Conservation (phyloP, 2,797 vertebrate species). For the Tarsius wallacei region DNA sequence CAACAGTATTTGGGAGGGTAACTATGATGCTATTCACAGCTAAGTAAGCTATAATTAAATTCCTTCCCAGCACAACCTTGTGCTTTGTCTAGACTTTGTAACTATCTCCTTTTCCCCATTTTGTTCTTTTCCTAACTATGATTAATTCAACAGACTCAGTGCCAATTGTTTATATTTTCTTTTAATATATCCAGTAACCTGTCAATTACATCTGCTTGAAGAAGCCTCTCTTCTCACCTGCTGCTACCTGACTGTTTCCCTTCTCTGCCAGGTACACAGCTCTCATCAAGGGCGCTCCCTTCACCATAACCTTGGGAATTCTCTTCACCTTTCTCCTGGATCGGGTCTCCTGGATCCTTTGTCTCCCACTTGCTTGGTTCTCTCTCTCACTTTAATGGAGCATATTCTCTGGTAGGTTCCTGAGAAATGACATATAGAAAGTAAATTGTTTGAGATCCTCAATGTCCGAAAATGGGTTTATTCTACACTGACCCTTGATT, state of each 20-base stretch:
- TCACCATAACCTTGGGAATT: neutral
- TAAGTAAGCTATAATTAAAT: neutral
- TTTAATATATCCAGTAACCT: neutral
- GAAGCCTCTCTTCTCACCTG: neutral
- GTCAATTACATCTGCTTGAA: neutral
- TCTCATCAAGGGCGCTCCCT: neutral
- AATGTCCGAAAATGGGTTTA: neutral
- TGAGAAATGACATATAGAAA: neutral
- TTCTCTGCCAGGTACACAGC: neutral
- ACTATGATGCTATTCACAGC: neutral
- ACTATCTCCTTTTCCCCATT: neutral
- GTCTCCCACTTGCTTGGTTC: neutral
- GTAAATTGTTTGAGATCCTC: neutral
- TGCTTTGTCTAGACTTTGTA: constrained; percentile 35
- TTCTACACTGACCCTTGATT: neutral
- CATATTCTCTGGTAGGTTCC: neutral
- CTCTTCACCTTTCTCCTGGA: neutral
- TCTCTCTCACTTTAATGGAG: neutral
- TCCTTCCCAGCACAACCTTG: neutral
- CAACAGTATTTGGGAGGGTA: neutral
- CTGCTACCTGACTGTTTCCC: neutral
- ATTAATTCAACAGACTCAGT: constrained; percentile 18
- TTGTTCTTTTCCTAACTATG: constrained; percentile 34
- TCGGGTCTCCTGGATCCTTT: neutral
- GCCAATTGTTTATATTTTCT: neutral